phyloP scores from a whole-genome alignment of 1,140 invertebrate genomes.

The Drosophila tani region DNA sequence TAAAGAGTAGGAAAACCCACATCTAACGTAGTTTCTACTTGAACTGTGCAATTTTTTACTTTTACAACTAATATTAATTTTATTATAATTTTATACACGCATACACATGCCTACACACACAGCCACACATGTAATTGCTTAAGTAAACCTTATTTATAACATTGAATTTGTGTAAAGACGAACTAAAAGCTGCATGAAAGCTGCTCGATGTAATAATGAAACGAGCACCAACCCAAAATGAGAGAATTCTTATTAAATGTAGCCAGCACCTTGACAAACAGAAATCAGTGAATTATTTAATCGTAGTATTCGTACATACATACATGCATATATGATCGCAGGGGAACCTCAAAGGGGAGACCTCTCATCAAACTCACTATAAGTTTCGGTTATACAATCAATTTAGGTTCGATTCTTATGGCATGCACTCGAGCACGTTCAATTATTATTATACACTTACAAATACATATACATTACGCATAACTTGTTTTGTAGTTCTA shows the following conservation, averaged over 20 bases:
- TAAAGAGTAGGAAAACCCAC: slow-evolving; percentile 34
- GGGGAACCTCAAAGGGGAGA: slow-evolving; percentile 16
- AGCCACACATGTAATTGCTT: slow-evolving; percentile 47
- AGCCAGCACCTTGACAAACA: slow-evolving; percentile 53
- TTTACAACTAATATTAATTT: slow-evolving; percentile 70
- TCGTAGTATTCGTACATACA: slow-evolving; percentile 40
- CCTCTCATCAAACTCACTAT: slow-evolving; percentile 8
- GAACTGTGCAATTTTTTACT: slow-evolving; percentile 81
- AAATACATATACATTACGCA: slow-evolving; percentile 46
- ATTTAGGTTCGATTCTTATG: slow-evolving; percentile 19
- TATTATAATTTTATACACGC: slow-evolving; percentile 61
- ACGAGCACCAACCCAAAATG: slow-evolving; percentile 25
- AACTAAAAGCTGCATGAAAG: slow-evolving; percentile 27
- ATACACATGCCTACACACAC: slow-evolving; percentile 24
- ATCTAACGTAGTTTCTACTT: slow-evolving; percentile 57
- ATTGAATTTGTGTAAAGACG: slow-evolving; percentile 37
- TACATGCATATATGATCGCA: background rate
- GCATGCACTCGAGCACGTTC: slow-evolving; percentile 39
- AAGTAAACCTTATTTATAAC: slow-evolving; percentile 73
- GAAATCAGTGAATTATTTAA: slow-evolving; percentile 75
- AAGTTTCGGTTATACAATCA: slow-evolving; percentile 22
- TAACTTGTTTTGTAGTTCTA: slow-evolving; percentile 80
- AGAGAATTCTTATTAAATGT: slow-evolving; percentile 46
- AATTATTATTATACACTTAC: slow-evolving; percentile 50
- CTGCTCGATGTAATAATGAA: slow-evolving; percentile 11